phyloP scores from a whole-genome alignment of 2,797 vertebrate species.

The Lacerta viridis region DNA sequence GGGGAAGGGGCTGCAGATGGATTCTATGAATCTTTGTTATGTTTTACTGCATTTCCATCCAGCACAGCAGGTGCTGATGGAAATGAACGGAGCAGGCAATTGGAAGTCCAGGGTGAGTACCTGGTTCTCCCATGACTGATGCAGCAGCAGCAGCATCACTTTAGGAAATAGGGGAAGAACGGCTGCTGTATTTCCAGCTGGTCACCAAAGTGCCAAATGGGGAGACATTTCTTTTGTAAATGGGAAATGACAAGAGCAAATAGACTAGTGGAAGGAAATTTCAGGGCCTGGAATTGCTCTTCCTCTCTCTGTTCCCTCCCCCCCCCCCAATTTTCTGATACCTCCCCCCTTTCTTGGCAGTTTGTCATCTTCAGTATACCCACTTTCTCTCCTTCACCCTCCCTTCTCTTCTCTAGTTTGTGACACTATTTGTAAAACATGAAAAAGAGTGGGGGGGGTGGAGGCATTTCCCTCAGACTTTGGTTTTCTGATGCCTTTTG shows the following conservation, averaged over 20 bases:
- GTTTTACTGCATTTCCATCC: background rate
- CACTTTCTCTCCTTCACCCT: constrained; percentile 49
- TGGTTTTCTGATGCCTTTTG: constrained; percentile 66
- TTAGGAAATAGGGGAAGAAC: background rate
- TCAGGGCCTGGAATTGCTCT: background rate
- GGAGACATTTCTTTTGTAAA: background rate
- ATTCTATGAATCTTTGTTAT: background rate
- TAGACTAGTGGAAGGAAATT: background rate
- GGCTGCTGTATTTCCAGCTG: background rate
- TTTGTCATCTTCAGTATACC: constrained; percentile 26
- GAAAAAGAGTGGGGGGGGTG: constrained; percentile 18
- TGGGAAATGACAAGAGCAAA: background rate
- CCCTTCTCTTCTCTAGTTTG: constrained; percentile 20
- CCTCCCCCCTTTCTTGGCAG: background rate
- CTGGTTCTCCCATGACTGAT: background rate
- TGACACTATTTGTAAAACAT: constrained; percentile 57
- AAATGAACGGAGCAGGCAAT: background rate
- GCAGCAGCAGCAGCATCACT: background rate
- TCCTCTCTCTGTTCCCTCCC: background rate
- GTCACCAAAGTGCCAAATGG: background rate
- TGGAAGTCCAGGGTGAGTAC: too few species aligned
- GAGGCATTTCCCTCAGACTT: constrained; percentile 46
- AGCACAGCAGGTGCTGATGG: background rate
- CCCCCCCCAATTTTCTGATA: background rate
- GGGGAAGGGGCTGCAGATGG: background rate